Percentiles rank a stretch among this genome's conserved stretches.
Evolutionary conservation across 1,140 invertebrate genomes (phyloP).

Genomic region (Hesperophylax magnus): DNA sequence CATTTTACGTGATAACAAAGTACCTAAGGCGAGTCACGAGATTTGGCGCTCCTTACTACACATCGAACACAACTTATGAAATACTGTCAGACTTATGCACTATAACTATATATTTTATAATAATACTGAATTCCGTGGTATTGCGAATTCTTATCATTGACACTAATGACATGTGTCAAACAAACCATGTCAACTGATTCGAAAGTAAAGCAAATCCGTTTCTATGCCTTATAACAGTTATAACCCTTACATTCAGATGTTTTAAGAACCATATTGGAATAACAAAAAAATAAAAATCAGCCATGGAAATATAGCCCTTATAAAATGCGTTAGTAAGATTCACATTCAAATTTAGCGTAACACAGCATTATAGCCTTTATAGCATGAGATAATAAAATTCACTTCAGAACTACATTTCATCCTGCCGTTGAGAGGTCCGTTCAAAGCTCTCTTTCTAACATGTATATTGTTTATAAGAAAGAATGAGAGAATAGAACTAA

Average conservation of each 20-base stretch:
- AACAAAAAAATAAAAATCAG: no score
- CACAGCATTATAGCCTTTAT: no score
- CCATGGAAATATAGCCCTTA: background rate
- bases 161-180: slow-evolving; percentile 27
- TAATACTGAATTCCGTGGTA: background rate
- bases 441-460: no score
- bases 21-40: slow-evolving; percentile 13
- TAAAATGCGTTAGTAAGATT: background rate
- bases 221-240: background rate
- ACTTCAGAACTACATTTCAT: background rate
- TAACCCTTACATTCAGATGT: no score
- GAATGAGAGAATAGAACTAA: no score
- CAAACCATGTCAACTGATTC: slow-evolving; percentile 19
- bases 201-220: slow-evolving; percentile 27
- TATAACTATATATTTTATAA: background rate
- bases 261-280: no score
- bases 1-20: slow-evolving; percentile 22
- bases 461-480: no score
- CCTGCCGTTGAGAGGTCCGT: background rate
- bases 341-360: background rate
- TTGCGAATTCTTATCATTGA: slow-evolving; percentile 13
- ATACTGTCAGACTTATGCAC: no score
- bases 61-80: background rate
- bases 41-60: slow-evolving; percentile 13
- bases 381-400: no score